These are phyloP conservation scores for Latrodectus elegans DNA, from an alignment of 2,888 invertebrate genomes.

Conservation along the genomic window DNA sequence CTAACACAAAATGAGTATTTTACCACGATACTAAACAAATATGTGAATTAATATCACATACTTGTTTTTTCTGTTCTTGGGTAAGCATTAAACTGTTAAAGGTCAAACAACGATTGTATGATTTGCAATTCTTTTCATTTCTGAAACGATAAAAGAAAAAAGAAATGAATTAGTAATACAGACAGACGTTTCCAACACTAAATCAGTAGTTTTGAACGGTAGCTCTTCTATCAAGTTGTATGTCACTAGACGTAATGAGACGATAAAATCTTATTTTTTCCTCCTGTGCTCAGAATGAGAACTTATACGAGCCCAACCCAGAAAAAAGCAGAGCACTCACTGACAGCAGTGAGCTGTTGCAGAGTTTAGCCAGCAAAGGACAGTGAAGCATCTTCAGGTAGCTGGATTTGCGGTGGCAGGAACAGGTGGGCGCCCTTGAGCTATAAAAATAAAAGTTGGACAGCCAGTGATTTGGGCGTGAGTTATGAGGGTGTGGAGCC, in stretches of 20 bases:
- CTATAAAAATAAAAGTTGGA: constrained; percentile 17
- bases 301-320: too few species aligned
- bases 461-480: constrained; percentile 63
- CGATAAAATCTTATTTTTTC: neutral
- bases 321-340: too few species aligned
- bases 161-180: neutral
- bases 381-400: constrained; percentile 28
- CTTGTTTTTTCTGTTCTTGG: too few species aligned
- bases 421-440: constrained; percentile 34
- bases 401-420: constrained; percentile 3
- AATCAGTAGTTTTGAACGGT: neutral
- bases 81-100: too few species aligned
- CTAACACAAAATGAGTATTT: too few species aligned
- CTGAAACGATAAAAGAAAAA: neutral
- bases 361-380: neutral
- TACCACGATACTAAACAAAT: too few species aligned
- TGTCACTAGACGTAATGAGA: neutral
- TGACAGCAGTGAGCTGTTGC: too few species aligned
- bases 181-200: neutral
- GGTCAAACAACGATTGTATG: too few species aligned
- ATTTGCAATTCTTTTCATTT: neutral
- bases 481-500: constrained; percentile 61
- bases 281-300: too few species aligned
- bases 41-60: too few species aligned
- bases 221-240: neutral